Conservation (phyloP, 1,140 invertebrate genomes). For the Drosophila ficusphila region DNA sequence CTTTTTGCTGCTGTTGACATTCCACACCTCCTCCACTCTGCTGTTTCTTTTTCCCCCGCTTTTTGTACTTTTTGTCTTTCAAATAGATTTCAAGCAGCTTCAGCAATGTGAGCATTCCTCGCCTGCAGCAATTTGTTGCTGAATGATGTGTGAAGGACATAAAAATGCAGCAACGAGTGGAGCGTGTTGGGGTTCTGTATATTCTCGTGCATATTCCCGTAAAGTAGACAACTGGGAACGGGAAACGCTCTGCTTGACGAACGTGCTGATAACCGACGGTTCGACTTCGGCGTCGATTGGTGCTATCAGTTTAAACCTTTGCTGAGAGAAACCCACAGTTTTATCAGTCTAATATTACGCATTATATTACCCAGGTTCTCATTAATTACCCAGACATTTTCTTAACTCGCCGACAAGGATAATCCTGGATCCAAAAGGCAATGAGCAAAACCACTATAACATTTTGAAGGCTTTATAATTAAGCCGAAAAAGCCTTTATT, state of each 20-base stretch:
- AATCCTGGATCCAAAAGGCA: too few relatives aligned
- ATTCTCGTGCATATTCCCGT: not conserved
- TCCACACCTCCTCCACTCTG: conserved; percentile 26
- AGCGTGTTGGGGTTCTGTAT: conserved; percentile 7
- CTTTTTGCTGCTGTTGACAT: conserved; percentile 68
- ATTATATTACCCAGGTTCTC: too few relatives aligned
- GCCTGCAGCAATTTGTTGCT: conserved; percentile 77
- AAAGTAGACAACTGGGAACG: conserved; percentile 62
- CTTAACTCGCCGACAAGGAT: too few relatives aligned
- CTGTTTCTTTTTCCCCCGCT: not conserved
- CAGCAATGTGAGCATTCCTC: conserved; percentile 63
- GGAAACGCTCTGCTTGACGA: conserved; percentile 50
- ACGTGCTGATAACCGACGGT: conserved; percentile 66
- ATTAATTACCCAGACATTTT: too few relatives aligned
- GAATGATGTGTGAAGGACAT: conserved; percentile 80
- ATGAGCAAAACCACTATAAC: too few relatives aligned
- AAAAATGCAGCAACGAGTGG: conserved; percentile 56
- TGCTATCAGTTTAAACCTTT: conserved; percentile 39
- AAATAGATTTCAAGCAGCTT: conserved; percentile 72
- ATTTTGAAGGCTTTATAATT: too few relatives aligned
- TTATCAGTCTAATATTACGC: too few relatives aligned
- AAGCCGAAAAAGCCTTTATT: too few relatives aligned
- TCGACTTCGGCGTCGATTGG: conserved; percentile 18
- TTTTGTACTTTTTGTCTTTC: conserved; percentile 51
- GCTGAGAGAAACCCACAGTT: too few relatives aligned